Percentiles rank a stretch among this genome's conserved stretches.
phyloP scores from a whole-genome alignment of 1,140 invertebrate genomes.

The Nomia melanderi region DNA sequence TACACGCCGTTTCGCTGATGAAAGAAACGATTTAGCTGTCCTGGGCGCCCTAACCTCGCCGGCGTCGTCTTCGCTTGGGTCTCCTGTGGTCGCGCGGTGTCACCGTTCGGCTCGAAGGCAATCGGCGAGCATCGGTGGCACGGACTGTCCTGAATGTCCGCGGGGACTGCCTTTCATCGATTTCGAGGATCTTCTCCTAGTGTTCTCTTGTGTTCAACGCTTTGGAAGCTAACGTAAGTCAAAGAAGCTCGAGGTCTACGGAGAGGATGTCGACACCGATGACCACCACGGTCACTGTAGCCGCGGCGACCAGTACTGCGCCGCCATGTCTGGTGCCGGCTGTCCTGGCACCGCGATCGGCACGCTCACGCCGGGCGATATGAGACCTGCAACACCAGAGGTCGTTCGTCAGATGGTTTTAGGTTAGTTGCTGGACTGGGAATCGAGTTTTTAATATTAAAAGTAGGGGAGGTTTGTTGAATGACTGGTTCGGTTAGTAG shows the following conservation, averaged over 20 bases:
- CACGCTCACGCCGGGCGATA: slow-evolving; percentile 87
- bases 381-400: slow-evolving; percentile 81
- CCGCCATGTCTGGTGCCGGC: slow-evolving; percentile 83
- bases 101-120: slow-evolving; percentile 7
- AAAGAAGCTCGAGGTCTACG: slow-evolving; percentile 72
- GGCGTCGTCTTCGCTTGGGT: not conserved
- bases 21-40: too few species aligned
- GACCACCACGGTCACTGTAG: slow-evolving; percentile 84
- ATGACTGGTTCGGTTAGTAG: too few species aligned
- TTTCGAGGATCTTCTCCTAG: slow-evolving; percentile 44
- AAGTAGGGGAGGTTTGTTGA: too few species aligned
- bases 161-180: slow-evolving; percentile 43
- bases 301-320: slow-evolving; percentile 85
- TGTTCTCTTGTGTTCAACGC: slow-evolving; percentile 38
- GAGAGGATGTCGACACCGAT: slow-evolving; percentile 73
- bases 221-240: slow-evolving; percentile 49
- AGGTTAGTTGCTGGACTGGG: too few species aligned
- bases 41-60: too few species aligned
- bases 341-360: slow-evolving; percentile 87
- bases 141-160: slow-evolving; percentile 30
- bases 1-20: too few species aligned
- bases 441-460: too few species aligned
- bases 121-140: slow-evolving; percentile 33
- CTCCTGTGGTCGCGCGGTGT: not conserved
- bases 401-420: too few species aligned